Percentiles rank a stretch among this genome's conserved stretches.
Conservation (phyloP, 2,888 invertebrate species). For the Amphipoea lucens region DNA sequence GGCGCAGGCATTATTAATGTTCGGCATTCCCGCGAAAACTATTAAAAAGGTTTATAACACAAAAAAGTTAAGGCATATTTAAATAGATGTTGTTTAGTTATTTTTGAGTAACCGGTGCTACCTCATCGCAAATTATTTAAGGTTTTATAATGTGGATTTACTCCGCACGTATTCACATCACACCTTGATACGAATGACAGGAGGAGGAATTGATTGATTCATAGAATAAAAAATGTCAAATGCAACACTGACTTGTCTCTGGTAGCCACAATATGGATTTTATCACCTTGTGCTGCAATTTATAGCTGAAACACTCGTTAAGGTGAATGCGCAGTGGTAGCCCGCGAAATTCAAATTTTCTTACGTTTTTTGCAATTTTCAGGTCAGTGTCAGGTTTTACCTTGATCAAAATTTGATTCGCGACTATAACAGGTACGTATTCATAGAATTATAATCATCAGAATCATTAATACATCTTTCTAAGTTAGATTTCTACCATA, state of each 20-base stretch:
- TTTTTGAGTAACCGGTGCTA: conserved; percentile 80
- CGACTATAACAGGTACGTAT: too few species aligned
- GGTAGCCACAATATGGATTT: conserved; percentile 32
- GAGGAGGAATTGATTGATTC: conserved; percentile 20
- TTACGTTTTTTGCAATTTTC: too few species aligned
- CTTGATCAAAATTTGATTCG: too few species aligned
- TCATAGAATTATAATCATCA: too few species aligned
- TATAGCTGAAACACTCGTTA: background rate
- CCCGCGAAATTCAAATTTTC: too few species aligned
- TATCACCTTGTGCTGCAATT: background rate
- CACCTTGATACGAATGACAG: conserved; percentile 73
- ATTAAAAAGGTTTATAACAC: conserved; percentile 76
- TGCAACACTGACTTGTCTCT: conserved; percentile 47
- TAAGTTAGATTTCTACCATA: too few species aligned
- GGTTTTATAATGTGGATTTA: conserved; percentile 71
- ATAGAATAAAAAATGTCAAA: conserved; percentile 59
- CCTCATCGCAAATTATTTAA: conserved; percentile 83
- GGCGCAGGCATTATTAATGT: conserved; percentile 85
- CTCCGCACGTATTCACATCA: conserved; percentile 76
- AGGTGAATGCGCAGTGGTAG: too few species aligned
- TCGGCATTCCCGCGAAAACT: conserved; percentile 86
- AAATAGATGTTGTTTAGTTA: conserved; percentile 75
- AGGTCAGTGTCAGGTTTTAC: too few species aligned
- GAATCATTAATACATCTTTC: too few species aligned
- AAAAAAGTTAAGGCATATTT: conserved; percentile 87